Evolutionary conservation across 2,888 invertebrate species (phyloP).

Genomic region (Napeogenes sylphis): DNA sequence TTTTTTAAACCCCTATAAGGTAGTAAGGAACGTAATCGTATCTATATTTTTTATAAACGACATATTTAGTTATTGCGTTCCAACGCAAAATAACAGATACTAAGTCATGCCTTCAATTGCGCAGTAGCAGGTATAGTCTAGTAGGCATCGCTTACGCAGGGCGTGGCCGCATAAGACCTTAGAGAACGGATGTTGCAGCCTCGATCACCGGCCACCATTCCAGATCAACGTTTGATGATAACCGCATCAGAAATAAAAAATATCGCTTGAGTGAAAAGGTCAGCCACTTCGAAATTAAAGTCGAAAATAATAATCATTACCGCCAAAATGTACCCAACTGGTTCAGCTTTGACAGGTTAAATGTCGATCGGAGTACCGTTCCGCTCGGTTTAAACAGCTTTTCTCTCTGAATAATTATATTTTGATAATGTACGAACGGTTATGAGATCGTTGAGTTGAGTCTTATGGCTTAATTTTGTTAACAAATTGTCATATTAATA

Average conservation of each 20-base stretch:
- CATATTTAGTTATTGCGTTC: constrained; percentile 36
- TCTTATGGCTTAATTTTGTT: constrained; percentile 60
- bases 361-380: constrained; percentile 44
- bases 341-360: constrained; percentile 58
- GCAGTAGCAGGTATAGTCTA: constrained; percentile 48
- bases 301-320: constrained; percentile 67
- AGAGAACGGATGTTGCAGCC: constrained; percentile 71
- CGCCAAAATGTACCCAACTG: constrained; percentile 50
- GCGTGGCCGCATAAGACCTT: constrained; percentile 65
- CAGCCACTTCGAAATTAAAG: constrained; percentile 64
- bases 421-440: constrained; percentile 52
- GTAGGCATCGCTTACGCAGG: constrained; percentile 52
- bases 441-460: constrained; percentile 54
- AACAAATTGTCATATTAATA: constrained; percentile 17
- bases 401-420: constrained; percentile 46
- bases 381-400: constrained; percentile 41
- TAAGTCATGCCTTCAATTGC: constrained; percentile 39
- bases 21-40: neutral
- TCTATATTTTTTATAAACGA: constrained; percentile 22
- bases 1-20: constrained; percentile 21
- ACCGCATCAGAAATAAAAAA: constrained; percentile 60
- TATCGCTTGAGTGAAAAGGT: constrained; percentile 70
- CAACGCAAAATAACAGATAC: constrained; percentile 38
- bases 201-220: constrained; percentile 54
- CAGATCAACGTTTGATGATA: constrained; percentile 68